phyloP scores from a whole-genome alignment of 2,888 invertebrate genomes.

The Lapara coniferarum region DNA sequence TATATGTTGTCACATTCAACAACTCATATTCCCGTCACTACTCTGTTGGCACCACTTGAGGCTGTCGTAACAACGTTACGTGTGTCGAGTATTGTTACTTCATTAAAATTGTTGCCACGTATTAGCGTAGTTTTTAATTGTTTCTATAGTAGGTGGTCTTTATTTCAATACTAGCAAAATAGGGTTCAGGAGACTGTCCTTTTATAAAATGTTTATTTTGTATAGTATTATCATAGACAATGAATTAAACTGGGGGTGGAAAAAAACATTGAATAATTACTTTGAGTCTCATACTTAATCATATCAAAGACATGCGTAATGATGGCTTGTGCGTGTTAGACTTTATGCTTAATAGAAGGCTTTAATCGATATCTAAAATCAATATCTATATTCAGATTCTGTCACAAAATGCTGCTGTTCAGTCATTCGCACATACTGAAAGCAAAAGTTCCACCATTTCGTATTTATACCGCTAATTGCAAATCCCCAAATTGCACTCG shows the following conservation, averaged over 20 bases:
- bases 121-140: neutral
- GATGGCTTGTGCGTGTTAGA: no score
- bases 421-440: neutral
- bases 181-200: no score
- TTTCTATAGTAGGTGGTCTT: neutral
- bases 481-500: slow-evolving; percentile 15
- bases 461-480: slow-evolving; percentile 19
- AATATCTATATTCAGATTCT: neutral
- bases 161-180: no score
- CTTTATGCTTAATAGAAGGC: no score
- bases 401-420: neutral
- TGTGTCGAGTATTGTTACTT: slow-evolving; percentile 8
- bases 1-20: no score
- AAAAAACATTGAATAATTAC: no score
- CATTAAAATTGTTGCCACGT: neutral
- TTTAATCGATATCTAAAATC: neutral
- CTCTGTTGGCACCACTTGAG: slow-evolving; percentile 5
- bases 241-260: no score
- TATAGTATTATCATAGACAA: no score
- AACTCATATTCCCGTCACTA: neutral
- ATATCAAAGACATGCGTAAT: no score
- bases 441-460: neutral
- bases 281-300: no score
- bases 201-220: no score
- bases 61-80: neutral